phyloP scores from a whole-genome alignment of 2,888 invertebrate genomes.

The Aelia acuminata region DNA sequence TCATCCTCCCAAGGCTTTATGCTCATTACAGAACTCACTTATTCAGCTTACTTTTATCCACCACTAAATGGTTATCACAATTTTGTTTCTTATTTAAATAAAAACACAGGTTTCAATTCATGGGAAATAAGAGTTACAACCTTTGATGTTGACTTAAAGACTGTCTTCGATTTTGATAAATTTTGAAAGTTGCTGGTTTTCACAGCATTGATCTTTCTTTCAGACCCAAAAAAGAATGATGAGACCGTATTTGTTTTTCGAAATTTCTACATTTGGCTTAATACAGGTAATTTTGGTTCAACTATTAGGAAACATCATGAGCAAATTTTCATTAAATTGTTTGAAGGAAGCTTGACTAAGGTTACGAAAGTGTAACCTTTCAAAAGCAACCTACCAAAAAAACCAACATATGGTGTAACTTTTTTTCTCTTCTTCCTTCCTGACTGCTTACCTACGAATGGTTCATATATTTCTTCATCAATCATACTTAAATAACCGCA shows the following conservation, averaged over 20 bases:
- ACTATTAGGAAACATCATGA: neutral
- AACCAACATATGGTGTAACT: neutral
- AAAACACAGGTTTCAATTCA: neutral
- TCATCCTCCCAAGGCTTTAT: neutral
- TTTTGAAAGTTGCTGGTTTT: neutral
- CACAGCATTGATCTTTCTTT: neutral
- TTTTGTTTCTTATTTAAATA: neutral
- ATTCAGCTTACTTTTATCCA: neutral
- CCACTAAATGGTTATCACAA: neutral
- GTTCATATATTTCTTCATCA: neutral
- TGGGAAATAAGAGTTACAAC: neutral
- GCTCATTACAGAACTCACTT: neutral
- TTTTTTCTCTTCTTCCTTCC: neutral
- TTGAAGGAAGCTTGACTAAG: neutral
- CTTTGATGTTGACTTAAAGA: neutral
- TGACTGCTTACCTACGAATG: too few relatives aligned
- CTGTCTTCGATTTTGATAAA: neutral
- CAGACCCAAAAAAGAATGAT: neutral
- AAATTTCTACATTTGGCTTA: neutral
- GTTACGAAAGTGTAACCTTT: conserved; percentile 1
- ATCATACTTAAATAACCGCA: neutral
- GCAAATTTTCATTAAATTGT: neutral
- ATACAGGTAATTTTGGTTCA: neutral
- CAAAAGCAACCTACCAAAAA: neutral
- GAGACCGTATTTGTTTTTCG: neutral